Base-by-base conservation (phyloP, 2,888 invertebrate species). In the Tricholauxania praeusta region DNA sequence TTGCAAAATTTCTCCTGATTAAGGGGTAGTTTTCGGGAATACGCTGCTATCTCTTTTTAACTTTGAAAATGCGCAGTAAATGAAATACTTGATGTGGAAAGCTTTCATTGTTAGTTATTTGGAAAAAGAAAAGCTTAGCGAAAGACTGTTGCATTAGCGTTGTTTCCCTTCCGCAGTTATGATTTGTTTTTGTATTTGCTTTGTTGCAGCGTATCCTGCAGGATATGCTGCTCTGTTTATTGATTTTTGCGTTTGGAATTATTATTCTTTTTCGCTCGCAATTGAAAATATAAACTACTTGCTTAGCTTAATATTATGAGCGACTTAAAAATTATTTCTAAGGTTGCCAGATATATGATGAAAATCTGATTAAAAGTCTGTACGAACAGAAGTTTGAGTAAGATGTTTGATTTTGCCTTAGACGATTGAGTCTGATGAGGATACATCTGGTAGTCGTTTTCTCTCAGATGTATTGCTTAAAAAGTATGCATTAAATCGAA, bases 41-140 rank as follows among this genome's bases (percentile, higher is more conserved):
- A 65, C 17, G 12, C 53, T 48, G 32, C 62, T 22, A 22, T 60
- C 63, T 57, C 72, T 60, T 65, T 65, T 63, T 22, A 64, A 6
- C 12, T 47, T 15, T 3, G 28, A 52, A 71, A 49, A 17, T 39
- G 51, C 39, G 53, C 53, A 15, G 7, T 55, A 60, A 19, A n/a
- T 17, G n/a, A 52, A 66, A 62, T 47, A 6, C 66, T 52, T 15
- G 70, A 75, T 72, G 72, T 62, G 72, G 15, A 57, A 57, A 22
- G 12, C 57, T 57, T 57, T 57, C 22, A 28, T 22, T 57, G n/a
- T 22, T 14, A 2, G 28, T 57, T n/a, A 39, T 12, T 63, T 63
- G 12, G 39, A 8, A 7, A 17, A 4, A 12, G 12, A 19, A 22
- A 64, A 64, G 64, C 64, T 49, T 22, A 6, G 12, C 19, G 2